Base-by-base conservation (phyloP, 2,888 invertebrate genomes). In the Harpagoxenus sublaevis region DNA sequence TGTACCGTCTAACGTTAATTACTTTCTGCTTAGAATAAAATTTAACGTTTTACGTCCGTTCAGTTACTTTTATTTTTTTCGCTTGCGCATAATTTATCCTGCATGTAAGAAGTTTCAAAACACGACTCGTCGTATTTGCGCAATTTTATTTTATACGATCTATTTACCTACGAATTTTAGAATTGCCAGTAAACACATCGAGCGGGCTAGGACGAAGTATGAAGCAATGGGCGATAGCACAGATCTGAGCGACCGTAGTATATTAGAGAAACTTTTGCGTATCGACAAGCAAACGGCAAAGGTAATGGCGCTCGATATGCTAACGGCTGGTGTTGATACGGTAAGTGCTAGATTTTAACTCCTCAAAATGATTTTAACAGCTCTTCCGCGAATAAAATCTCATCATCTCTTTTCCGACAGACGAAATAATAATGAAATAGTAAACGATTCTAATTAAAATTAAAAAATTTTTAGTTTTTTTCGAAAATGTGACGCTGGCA, bases 261-360 rank as follows among this genome's bases (percentile, higher is more conserved):
- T 97, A 31, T 94, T 97, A 84, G 97, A 97, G 93, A 96, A 96
- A 90, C 92, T 97, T 42, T 93, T 97, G n/a, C 95, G 95, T 9
- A 95, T 96, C 31, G 96, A 97, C 91, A 96, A 96, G 83, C 95
- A 95, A 91, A 96, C 97, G 12, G 97, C 97, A 0, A 92, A 96
- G 42, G 96, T 96, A 89, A 97, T 97, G 96, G 97, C 97, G 0
- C 96, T 96, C 89, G 97, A 97, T 93, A 96, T 97, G 96, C 91
- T 97, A 45, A 95, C 96, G 68, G 97, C 97, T 65, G 97, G 97
- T 82, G 96, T 97, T 57, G 97, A 97, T 93, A 97, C 97, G 78
- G 97, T 98, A 95, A 95, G 95, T 89, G 39, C 10, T 55, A 12
- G 10, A 83, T 68, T 66, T 18, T 9, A n/a, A n/a, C 9, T 55